phyloP scores from a whole-genome alignment of 2,888 invertebrate genomes.

The Luperina testacea region DNA sequence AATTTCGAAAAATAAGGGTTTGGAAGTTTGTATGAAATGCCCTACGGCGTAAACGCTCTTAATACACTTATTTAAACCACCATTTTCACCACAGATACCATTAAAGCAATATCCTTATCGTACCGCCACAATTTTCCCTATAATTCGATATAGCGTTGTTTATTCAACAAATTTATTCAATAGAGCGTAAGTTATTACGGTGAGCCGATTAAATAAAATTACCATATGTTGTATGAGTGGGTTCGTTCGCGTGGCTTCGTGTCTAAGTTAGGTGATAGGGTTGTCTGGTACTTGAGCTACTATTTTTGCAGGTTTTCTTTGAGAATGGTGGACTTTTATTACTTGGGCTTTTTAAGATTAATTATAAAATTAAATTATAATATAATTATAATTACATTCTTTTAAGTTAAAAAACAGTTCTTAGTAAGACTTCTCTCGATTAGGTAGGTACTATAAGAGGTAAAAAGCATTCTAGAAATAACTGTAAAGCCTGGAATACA shows the following conservation, averaged over 20 bases:
- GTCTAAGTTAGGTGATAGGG: slow-evolving; percentile 51
- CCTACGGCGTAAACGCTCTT: no score
- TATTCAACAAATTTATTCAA: slow-evolving; percentile 62
- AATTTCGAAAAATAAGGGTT: no score
- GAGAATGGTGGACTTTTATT: no score
- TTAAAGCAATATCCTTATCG: slow-evolving; percentile 52
- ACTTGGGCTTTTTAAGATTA: neutral
- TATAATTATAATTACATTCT: no score
- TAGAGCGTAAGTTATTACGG: slow-evolving; percentile 63
- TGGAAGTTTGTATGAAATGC: no score
- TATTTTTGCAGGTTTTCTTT: slow-evolving; percentile 3
- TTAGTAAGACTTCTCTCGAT: neutral
- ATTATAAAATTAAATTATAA: no score
- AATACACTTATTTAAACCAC: slow-evolving; percentile 8
- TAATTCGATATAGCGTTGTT: slow-evolving; percentile 59
- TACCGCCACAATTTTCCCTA: slow-evolving; percentile 45
- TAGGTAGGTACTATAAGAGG: neutral
- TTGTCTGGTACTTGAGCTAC: slow-evolving; percentile 21
- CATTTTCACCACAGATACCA: neutral
- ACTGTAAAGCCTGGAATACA: no score
- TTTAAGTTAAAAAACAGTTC: neutral
- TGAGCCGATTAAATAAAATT: slow-evolving; percentile 66
- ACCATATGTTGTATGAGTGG: slow-evolving; percentile 48
- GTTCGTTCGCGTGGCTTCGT: slow-evolving; percentile 41
- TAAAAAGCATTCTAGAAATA: neutral